A percentile compares a stretch with the other conserved stretches of the same genome.
Evolutionary conservation across 2,113 vertebrate genomes (phyloP).

Genomic region (Balaenoptera acutorostrata): DNA sequence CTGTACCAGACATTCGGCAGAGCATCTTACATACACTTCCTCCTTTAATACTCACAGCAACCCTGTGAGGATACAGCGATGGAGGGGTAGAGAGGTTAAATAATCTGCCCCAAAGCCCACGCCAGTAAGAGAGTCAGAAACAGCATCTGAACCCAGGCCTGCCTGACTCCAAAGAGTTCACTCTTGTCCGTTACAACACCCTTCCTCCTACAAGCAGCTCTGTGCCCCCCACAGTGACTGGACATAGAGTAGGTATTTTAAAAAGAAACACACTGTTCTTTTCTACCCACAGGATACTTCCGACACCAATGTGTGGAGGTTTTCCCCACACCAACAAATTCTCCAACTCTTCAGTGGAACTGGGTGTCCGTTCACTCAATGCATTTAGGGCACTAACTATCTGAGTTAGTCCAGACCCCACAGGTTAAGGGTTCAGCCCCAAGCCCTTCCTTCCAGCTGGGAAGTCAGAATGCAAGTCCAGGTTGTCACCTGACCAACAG

Average conservation of each 20-base stretch:
- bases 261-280: background rate
- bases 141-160: background rate
- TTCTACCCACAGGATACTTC: background rate
- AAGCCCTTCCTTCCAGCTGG: background rate
- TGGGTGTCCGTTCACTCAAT: background rate
- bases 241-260: fast-evolving
- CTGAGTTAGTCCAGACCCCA: background rate
- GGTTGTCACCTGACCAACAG: background rate
- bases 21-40: no score
- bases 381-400: background rate
- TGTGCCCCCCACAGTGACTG: no score
- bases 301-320: background rate
- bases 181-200: background rate
- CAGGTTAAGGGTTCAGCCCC: background rate
- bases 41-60: background rate
- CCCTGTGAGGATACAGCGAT: background rate
- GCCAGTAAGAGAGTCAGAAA: background rate
- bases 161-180: background rate
- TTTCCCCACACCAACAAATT: background rate
- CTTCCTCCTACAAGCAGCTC: no score
- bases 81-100: background rate
- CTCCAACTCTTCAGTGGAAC: background rate
- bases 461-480: background rate
- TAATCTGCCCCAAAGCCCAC: background rate
- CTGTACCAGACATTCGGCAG: fast-evolving